phyloP scores from a whole-genome alignment of 2,113 vertebrate species.

The Protobothrops mucrosquamatus region DNA sequence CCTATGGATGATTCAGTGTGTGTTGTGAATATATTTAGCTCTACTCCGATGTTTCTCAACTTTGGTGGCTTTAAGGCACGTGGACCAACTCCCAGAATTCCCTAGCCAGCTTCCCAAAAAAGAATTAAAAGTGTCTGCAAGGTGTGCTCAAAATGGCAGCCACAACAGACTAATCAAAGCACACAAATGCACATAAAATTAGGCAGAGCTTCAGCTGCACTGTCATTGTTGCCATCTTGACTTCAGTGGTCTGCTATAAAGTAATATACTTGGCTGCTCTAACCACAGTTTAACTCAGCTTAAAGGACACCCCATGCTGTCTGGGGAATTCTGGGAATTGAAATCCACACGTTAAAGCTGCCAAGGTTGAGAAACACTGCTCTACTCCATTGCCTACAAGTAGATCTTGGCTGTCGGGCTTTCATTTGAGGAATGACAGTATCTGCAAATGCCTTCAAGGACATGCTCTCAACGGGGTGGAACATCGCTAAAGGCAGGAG shows the following conservation, averaged over 20 bases:
- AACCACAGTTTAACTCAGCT: not conserved
- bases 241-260: not conserved
- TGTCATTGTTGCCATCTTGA: not conserved
- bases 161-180: not conserved
- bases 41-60: not conserved
- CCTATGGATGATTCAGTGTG: not conserved
- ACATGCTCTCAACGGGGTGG: not conserved
- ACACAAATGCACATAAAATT: not conserved
- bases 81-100: not conserved
- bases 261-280: not conserved
- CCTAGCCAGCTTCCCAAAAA: no score
- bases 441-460: not conserved
- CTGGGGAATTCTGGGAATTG: not conserved
- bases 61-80: not conserved
- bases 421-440: not conserved
- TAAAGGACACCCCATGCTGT: not conserved
- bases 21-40: not conserved
- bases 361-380: not conserved
- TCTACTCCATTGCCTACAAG: not conserved
- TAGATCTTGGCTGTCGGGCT: no score
- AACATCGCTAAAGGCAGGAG: no score
- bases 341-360: not conserved
- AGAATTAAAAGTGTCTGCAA: not conserved
- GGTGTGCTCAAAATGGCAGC: not conserved
- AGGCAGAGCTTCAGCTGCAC: not conserved